Evolutionary conservation across 2,113 vertebrate genomes (phyloP).

Genomic region (Zingel zingel): DNA sequence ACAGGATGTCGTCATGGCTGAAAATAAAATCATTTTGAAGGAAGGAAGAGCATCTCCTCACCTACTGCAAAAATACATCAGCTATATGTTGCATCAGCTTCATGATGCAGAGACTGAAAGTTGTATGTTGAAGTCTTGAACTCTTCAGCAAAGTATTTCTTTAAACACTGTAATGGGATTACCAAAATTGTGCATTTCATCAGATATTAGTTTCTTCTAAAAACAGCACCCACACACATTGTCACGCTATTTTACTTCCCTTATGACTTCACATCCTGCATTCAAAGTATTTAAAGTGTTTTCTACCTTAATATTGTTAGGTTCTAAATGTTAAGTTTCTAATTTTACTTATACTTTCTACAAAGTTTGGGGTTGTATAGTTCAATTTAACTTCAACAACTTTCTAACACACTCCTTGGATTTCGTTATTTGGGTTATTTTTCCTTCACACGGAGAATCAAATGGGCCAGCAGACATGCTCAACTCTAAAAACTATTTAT

Average conservation of each 20-base stretch:
- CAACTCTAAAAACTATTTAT: not conserved
- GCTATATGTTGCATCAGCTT: not conserved
- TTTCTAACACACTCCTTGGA: not conserved
- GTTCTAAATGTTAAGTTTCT: not conserved
- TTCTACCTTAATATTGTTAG: not conserved
- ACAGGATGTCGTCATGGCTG: not conserved
- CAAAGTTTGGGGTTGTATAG: too few species aligned
- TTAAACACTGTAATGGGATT: not conserved
- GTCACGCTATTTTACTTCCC: not conserved
- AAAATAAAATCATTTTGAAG: not conserved
- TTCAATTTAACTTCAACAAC: too few species aligned
- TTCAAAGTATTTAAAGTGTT: not conserved
- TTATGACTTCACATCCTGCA: not conserved
- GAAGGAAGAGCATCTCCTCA: too few species aligned
- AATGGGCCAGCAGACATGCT: not conserved
- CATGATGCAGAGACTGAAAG: not conserved
- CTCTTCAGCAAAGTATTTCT: not conserved
- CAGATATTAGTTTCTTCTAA: not conserved
- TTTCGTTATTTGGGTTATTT: not conserved
- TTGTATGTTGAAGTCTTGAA: too few species aligned
- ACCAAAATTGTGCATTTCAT: not conserved
- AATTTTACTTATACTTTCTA: too few species aligned
- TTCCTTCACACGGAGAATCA: not conserved
- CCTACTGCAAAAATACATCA: not conserved
- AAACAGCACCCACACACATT: not conserved